Evolutionary conservation across 2,888 invertebrate species (phyloP), one percentile per base, ranked within the genome.

Genomic region (Brachyptera putata): DNA sequence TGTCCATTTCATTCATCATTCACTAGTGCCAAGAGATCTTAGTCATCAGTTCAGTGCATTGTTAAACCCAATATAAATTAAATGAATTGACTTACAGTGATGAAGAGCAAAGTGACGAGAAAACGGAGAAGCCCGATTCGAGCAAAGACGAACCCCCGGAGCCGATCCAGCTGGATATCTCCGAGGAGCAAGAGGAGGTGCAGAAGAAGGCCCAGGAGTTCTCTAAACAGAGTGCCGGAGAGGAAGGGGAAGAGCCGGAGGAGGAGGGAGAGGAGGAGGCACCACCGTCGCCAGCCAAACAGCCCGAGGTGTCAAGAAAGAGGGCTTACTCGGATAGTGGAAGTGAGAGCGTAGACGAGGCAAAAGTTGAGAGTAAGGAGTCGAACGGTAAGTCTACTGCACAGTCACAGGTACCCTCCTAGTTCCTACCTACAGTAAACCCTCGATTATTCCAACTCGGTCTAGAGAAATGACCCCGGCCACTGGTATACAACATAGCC

Each of bases 181-280:
- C 79, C 64, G 78, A 79, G 1, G 77, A 79, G 66, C 73, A 79
- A 59, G 75, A 73, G 53, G 78, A 80, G 50, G 73, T 80, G 57
- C 80, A 80, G 68, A 79, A 80, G 68, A 79, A 81, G 69, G 80
- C 80, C 1, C 80, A 80, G 68, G 65, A 80, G 67, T 80, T 80
- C 68, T 78, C 79, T 66, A 75, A 30, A 75, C 75, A 58, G 72
- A 73, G 67, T 14, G 77, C 77, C 59, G 69, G 72, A 3, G 69
- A 71, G 1, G 72, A 73, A 50, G 77, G 76, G 59, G 70, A 68
- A 0, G 76, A 71, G 30, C 5, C 5, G 30, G 7, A 30, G 30
- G 30, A 30, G 30, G 70, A 67, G 65, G 74, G 83, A 66, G 77
- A 83, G 72, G 69, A 78, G 69, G 67, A 84, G 75, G 70, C 76